phyloP scores from a whole-genome alignment of 1,140 invertebrate species.

The Potamilus streckersoni region DNA sequence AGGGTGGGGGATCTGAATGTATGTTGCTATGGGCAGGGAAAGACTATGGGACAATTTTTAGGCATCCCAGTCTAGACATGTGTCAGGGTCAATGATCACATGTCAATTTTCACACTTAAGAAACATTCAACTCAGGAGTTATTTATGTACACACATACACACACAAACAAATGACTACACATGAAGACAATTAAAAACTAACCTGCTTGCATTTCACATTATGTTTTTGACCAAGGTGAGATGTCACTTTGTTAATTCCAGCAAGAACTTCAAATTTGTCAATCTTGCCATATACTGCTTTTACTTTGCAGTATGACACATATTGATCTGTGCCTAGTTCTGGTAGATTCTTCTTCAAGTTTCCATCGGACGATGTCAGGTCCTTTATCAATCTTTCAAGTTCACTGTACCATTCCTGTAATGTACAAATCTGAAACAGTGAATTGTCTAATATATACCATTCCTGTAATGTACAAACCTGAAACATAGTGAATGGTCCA shows the following conservation, averaged over 20 bases:
- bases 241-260: slow-evolving; percentile 32
- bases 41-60: too few relatives aligned
- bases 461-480: neutral
- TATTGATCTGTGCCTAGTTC: slow-evolving; percentile 44
- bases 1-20: too few relatives aligned
- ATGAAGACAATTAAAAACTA: slow-evolving; percentile 8
- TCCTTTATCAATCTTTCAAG: slow-evolving; percentile 37
- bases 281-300: slow-evolving; percentile 50
- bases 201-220: slow-evolving; percentile 35
- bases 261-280: slow-evolving; percentile 34
- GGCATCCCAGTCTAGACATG: too few relatives aligned
- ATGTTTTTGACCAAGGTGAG: slow-evolving; percentile 36
- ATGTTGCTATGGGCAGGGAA: too few relatives aligned
- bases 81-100: too few relatives aligned
- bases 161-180: too few relatives aligned
- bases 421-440: neutral
- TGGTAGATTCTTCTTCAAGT: slow-evolving; percentile 31
- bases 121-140: too few relatives aligned
- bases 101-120: too few relatives aligned
- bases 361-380: slow-evolving; percentile 36
- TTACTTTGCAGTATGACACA: slow-evolving; percentile 47
- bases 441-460: neutral
- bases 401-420: slow-evolving; percentile 51
- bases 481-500: neutral
- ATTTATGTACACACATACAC: too few relatives aligned